phyloP scores from a whole-genome alignment of 2,113 vertebrate species.

The Megaceryle torquata region DNA sequence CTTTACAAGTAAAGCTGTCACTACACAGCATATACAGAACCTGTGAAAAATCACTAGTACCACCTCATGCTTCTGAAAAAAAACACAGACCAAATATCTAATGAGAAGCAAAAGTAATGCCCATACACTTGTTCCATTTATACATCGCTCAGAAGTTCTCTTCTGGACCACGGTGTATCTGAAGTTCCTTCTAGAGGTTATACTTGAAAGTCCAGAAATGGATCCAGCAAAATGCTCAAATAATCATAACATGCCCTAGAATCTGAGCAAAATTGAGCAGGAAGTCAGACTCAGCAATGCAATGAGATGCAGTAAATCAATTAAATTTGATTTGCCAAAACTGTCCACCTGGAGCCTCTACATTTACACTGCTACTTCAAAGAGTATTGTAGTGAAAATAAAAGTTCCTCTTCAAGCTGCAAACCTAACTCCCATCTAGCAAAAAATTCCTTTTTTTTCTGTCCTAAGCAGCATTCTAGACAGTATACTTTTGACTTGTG shows the following conservation, averaged over 20 bases:
- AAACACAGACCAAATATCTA: background rate
- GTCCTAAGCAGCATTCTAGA: slow-evolving; percentile 4
- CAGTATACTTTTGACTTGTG: background rate
- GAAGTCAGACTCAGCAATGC: background rate
- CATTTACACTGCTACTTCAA: background rate
- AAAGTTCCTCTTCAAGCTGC: background rate
- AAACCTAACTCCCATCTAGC: slow-evolving; percentile 15
- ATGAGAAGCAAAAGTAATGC: background rate
- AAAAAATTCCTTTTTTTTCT: background rate
- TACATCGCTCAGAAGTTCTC: background rate
- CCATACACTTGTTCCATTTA: background rate
- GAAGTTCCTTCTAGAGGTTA: background rate
- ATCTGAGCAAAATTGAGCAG: background rate
- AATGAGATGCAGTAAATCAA: background rate
- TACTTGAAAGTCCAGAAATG: background rate
- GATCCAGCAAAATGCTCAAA: background rate
- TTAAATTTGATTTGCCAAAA: background rate
- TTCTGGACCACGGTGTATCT: background rate
- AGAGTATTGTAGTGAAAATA: slow-evolving; percentile 13
- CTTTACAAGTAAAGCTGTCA: background rate
- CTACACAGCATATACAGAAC: background rate
- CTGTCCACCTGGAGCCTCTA: background rate
- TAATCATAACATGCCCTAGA: background rate
- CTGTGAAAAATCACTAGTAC: background rate
- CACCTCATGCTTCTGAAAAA: background rate